Conservation (phyloP, 2,888 invertebrate species). For the Bombylius major region DNA sequence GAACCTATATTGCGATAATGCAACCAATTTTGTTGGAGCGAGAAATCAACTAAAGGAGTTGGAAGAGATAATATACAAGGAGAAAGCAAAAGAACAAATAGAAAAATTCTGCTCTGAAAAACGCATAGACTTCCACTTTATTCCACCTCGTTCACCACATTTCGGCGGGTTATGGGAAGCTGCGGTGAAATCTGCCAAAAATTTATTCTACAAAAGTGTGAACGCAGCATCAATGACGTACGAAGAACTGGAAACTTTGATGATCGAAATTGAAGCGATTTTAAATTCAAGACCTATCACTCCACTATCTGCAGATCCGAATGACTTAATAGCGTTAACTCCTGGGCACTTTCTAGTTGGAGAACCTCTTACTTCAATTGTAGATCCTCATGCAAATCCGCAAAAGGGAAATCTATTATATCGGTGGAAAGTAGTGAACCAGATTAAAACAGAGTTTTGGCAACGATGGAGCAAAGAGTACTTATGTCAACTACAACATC, state of each 20-base stretch:
- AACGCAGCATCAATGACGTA: neutral
- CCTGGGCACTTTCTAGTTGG: conserved; percentile 9
- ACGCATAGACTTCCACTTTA: no score
- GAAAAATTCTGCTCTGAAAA: no score
- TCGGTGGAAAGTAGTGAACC: no score
- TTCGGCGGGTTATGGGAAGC: conserved; percentile 14
- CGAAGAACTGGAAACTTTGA: conserved; percentile 8
- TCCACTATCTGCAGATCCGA: conserved; percentile 4
- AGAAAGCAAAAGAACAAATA: no score
- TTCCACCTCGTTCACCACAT: neutral
- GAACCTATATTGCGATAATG: conserved; percentile 7
- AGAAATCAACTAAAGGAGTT: no score
- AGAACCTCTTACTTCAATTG: no score
- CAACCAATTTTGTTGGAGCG: neutral
- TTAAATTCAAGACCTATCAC: conserved; percentile 9
- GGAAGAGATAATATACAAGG: no score
- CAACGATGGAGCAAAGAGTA: no score
- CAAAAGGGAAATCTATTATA: no score
- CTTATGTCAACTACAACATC: no score
- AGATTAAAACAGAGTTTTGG: no score
- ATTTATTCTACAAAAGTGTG: neutral
- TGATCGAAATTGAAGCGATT: conserved; percentile 6
- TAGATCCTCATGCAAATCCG: no score
- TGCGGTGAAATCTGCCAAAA: conserved; percentile 8
- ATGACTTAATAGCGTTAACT: conserved; percentile 7